Evolutionary conservation across 2,797 vertebrate genomes (phyloP), one percentile per base, ranked within the genome.

Genomic region (Echeneis naucrates): DNA sequence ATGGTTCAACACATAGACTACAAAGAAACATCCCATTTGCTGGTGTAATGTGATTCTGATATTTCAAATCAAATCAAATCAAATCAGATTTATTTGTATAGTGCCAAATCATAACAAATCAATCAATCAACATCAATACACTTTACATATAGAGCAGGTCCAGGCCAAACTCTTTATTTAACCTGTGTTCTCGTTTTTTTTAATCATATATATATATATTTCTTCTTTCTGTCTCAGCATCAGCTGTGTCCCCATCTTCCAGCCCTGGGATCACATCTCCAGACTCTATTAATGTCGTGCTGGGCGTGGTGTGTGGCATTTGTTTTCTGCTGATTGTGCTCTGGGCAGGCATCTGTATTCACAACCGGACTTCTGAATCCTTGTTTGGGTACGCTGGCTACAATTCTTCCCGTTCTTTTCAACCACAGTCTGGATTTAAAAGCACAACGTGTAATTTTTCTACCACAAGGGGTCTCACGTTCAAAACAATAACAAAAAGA

Each of bases 241-340:
- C 73, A 10, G 82, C 82, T 26, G 85, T 91, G 40, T 89, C 92
- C 3, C 95, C 97, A 0, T 96, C 96, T 0, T 94, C 94, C 6
- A 93, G 94, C 65, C 94, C 96, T 5, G 94, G 94, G 0, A 89
- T 93, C 0, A 84, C 83, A 61, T 92, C 80, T 0, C 50, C 92
- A 0, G 92, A 96, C 68, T 91, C 94, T 0, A 85, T 94, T 23
- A 86, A 94, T 1, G 55, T 96, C 13, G 81, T 94, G 37, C 87
- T 98, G 40, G 95, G 94, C 4, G 94, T 96, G 57, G 87, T 95
- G 77, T 95, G 94, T 0, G 92, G 92, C 38, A 50, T 96, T 4
- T 64, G 92, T 38, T 78, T 96, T 0, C 86, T 98, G 0, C 88
- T 96, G 19, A 37, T 96, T 12, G 37, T 96, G 85, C 83, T 97